Evolutionary conservation across 2,888 invertebrate genomes (phyloP).

Genomic region (Reticulitermes lucifugus): DNA sequence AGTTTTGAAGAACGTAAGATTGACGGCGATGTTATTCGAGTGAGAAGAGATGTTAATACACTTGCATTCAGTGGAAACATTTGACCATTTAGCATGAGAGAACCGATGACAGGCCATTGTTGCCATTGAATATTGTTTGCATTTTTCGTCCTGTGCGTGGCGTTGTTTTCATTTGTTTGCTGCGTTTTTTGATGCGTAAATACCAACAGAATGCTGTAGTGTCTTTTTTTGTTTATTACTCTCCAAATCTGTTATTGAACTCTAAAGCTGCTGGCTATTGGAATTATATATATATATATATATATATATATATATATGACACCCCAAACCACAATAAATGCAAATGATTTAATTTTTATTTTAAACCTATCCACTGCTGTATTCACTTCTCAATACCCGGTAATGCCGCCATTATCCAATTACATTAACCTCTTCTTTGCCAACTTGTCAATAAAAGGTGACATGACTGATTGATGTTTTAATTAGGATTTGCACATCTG

Average conservation of each 20-base stretch:
- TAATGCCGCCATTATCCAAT: slow-evolving; percentile 24
- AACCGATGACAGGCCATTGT: too few relatives aligned
- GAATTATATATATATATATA: background rate
- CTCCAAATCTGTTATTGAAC: background rate
- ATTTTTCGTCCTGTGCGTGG: background rate
- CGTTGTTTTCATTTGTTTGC: background rate
- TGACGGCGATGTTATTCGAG: too few relatives aligned
- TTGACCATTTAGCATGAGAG: too few relatives aligned
- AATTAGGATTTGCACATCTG: slow-evolving; percentile 16
- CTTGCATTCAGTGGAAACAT: too few relatives aligned
- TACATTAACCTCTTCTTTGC: slow-evolving; percentile 8
- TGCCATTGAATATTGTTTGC: too few relatives aligned
- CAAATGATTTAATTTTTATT: slow-evolving; percentile 17
- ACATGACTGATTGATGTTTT: slow-evolving; percentile 39
- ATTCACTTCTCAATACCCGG: background rate
- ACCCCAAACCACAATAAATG: background rate
- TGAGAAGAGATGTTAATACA: too few relatives aligned
- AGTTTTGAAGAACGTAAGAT: too few relatives aligned
- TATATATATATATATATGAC: background rate
- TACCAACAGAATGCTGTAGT: background rate
- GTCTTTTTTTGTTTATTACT: background rate
- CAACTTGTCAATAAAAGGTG: slow-evolving; percentile 40
- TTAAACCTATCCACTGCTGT: background rate
- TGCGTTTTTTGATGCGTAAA: background rate
- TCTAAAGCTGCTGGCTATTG: background rate